Base-by-base conservation (phyloP, 2,888 invertebrate species). In the Megamerina dolium region DNA sequence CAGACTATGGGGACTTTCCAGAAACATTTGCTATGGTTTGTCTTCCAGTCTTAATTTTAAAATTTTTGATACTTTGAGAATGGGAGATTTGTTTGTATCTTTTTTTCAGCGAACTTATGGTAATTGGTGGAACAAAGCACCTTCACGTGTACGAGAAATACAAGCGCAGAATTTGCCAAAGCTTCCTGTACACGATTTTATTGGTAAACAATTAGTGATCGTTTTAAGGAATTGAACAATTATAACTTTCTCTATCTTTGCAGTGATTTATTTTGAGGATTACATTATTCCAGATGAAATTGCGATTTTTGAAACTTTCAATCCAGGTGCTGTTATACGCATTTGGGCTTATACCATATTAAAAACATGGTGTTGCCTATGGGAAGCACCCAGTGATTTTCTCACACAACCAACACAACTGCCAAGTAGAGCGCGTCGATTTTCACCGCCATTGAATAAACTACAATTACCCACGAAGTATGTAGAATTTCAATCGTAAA, bases 1-100 rank as follows among this genome's bases (percentile, higher is more conserved):
- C 93, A 0, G 81, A 82, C 50, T 92, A 92, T 69, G 93, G 93
- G 14, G 93, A 94, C 66, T 92, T 87, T 74, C 87, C 90, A 9
- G 84, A 90, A 69, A 85, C 90, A 12, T 93, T 87, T 74, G 87
- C 88, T 45, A 85, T 92, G 82, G 93, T 92, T 75, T 75, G 77
- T 64, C n/a, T 16, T 8, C n/a, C n/a, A n/a, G n/a, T n/a, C n/a
- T n/a, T n/a, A n/a, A n/a, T n/a, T n/a, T n/a, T n/a, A n/a, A n/a
- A n/a, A n/a, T n/a, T n/a, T n/a, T 8, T 8, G 10, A 23, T 23
- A 23, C 6, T 23, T 21, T 17, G 45, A 21, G 20, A 3, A 17
- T 31, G 12, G 10, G 13, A 5, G 13, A 8, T 23, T 21, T 37
- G 2, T 18, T 26, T 2, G 6, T 17, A 9, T 9, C 4, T 26